These are phyloP conservation scores for Bradypus variegatus DNA, from an alignment of 2,797 vertebrate genomes.

Conservation along the genomic window DNA sequence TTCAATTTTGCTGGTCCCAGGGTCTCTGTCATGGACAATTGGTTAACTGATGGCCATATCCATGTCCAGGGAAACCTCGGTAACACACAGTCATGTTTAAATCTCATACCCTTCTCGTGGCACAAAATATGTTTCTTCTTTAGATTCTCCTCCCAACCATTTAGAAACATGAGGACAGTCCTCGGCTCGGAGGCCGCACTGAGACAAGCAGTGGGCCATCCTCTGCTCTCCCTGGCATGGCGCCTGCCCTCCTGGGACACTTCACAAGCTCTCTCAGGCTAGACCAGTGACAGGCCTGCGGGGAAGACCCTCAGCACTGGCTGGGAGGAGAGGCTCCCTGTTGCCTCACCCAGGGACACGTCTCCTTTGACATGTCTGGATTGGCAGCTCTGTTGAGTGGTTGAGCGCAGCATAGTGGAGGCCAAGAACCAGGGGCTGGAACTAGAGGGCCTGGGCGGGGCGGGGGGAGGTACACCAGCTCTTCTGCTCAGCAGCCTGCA, in stretches of 20 bases:
- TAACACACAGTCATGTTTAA: not conserved
- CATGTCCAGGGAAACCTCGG: too few relatives aligned
- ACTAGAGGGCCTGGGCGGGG: too few relatives aligned
- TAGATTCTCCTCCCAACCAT: too few relatives aligned
- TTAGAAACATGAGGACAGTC: not conserved
- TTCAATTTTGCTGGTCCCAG: too few relatives aligned
- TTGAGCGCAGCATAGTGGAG: fast-evolving
- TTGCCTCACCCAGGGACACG: not conserved
- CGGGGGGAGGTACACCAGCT: too few relatives aligned
- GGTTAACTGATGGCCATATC: fast-evolving
- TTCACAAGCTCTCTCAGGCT: not conserved
- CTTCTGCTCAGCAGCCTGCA: not conserved
- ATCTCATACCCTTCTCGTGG: not conserved
- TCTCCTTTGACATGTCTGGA: not conserved
- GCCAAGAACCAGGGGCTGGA: not conserved
- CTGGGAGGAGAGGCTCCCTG: not conserved
- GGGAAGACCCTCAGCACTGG: not conserved
- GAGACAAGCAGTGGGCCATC: too few relatives aligned
- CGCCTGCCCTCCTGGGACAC: too few relatives aligned
- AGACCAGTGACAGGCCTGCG: not conserved
- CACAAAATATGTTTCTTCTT: not conserved
- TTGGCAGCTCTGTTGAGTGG: not conserved
- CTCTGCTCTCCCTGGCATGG: too few relatives aligned
- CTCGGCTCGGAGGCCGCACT: too few relatives aligned
- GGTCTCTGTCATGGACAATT: not conserved